Conservation (phyloP, 2,888 invertebrate species). For the Eilema caniola region DNA sequence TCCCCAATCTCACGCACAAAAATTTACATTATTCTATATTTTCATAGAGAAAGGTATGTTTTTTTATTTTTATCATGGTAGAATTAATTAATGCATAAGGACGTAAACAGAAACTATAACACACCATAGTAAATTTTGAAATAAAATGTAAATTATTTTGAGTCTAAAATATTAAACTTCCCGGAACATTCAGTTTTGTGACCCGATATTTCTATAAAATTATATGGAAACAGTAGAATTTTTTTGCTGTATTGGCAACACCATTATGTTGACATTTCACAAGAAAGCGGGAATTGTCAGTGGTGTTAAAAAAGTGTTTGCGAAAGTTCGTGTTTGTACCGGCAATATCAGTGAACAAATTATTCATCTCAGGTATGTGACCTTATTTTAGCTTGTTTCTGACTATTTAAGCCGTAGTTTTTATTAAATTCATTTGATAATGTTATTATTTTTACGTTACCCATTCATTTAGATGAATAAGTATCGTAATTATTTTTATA, state of each 20-base stretch:
- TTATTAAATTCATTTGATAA: neutral
- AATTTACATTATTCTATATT: conserved; percentile 7
- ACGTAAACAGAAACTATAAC: conserved; percentile 5
- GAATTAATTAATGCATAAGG: conserved; percentile 4
- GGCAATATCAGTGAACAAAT: conserved; percentile 10
- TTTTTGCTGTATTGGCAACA: conserved; percentile 8
- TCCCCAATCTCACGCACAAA: conserved; percentile 2
- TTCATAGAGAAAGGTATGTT: conserved; percentile 3
- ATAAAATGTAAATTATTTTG: conserved; percentile 3
- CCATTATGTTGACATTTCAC: neutral
- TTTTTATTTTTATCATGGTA: conserved; percentile 5
- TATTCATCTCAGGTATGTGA: conserved; percentile 9
- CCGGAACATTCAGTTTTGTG: conserved; percentile 16
- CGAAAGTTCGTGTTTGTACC: conserved; percentile 5
- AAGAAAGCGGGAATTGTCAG: neutral
- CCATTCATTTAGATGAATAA: conserved; percentile 1
- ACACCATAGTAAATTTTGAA: conserved; percentile 9
- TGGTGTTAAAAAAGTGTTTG: conserved; percentile 1
- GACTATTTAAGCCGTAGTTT: too few species aligned
- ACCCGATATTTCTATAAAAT: conserved; percentile 10
- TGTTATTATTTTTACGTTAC: conserved; percentile 9
- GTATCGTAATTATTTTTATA: neutral
- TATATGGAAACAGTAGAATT: conserved; percentile 3
- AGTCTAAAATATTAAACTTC: conserved; percentile 7
- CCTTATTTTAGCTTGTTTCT: too few species aligned